Conservation (phyloP, 2,797 vertebrate species). For the Sarcophilus harrisii region DNA sequence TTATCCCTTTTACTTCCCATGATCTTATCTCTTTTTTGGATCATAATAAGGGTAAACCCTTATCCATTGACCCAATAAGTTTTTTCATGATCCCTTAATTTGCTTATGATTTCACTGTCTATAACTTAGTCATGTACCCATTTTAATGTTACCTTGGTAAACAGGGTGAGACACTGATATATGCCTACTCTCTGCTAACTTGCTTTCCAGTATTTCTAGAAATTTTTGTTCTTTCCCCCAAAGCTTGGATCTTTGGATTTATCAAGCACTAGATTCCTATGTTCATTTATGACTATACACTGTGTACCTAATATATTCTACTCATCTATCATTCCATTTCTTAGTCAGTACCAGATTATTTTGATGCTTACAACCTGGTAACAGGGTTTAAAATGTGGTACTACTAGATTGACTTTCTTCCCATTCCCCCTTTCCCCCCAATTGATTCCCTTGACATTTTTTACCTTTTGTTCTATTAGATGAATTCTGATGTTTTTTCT, state of each 20-base stretch:
- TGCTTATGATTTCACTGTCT: neutral
- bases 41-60: neutral
- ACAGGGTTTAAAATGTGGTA: neutral
- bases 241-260: neutral
- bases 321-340: neutral
- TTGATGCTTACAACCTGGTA: neutral
- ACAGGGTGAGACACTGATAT: neutral
- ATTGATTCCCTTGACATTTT: neutral
- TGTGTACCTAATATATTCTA: neutral
- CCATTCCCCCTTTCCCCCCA: neutral
- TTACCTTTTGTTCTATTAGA: neutral
- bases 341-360: neutral
- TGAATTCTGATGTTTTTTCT: neutral
- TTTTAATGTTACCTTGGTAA: neutral
- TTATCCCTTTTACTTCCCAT: neutral
- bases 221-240: neutral
- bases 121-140: neutral
- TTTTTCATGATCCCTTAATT: neutral
- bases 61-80: neutral
- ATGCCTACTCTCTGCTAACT: neutral
- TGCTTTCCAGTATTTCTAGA: neutral
- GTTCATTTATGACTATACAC: neutral
- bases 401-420: neutral
- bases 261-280: neutral
- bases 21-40: neutral